phyloP scores from a whole-genome alignment of 2,797 vertebrate species.

The Pangasius krempfi region DNA sequence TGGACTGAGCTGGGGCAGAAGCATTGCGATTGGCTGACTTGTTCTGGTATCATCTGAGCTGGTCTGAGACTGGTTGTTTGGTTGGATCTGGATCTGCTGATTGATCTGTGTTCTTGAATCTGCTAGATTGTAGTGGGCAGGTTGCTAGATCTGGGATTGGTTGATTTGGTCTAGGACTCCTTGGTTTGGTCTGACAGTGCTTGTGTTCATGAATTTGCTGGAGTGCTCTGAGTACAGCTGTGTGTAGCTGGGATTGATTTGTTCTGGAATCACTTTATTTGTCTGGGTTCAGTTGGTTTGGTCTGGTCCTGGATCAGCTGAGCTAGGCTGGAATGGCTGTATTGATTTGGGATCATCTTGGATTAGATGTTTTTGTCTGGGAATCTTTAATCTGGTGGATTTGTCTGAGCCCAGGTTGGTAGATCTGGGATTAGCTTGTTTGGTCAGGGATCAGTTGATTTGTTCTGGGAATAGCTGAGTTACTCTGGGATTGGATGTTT shows the following conservation, averaged over 20 bases:
- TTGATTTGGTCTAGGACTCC: neutral
- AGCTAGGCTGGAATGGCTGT: too few relatives aligned
- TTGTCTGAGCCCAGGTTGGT: neutral
- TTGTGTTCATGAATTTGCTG: neutral
- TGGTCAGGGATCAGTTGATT: neutral
- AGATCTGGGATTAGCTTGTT: neutral
- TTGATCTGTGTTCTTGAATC: neutral
- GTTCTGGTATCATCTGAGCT: neutral
- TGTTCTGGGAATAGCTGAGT: neutral
- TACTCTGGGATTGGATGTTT: neutral
- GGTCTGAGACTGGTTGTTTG: neutral
- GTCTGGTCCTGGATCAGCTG: too few relatives aligned
- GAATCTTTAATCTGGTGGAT: neutral
- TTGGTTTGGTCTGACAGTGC: neutral
- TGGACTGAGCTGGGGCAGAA: neutral
- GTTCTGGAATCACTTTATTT: neutral
- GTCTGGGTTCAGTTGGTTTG: neutral
- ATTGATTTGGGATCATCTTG: neutral
- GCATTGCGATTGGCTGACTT: neutral
- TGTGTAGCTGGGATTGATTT: neutral
- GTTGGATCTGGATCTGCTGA: neutral
- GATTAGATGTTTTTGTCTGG: neutral
- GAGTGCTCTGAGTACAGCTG: neutral
- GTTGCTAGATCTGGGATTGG: neutral
- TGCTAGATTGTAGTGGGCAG: too few relatives aligned